phyloP scores from a whole-genome alignment of 2,797 vertebrate genomes.

The Martes flavigula region DNA sequence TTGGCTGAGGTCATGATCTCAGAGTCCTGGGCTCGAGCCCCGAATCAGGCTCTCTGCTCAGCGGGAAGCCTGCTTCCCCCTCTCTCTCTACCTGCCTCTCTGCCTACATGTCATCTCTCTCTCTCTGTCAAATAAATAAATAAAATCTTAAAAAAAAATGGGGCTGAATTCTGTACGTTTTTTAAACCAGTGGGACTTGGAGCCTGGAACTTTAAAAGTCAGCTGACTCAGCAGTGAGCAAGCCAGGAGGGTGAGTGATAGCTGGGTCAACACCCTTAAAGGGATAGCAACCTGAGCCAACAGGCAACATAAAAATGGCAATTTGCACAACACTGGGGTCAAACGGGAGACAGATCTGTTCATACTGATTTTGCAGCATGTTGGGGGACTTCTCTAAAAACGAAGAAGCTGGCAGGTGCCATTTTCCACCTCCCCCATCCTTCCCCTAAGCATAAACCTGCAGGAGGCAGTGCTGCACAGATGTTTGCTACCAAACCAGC shows the following conservation, averaged over 20 bases:
- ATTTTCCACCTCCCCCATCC: neutral
- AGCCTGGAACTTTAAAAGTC: neutral
- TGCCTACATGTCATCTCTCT: too few species aligned
- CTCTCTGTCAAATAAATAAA: too few species aligned
- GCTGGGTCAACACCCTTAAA: neutral
- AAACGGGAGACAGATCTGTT: neutral
- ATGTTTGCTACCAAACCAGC: neutral
- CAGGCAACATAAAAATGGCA: neutral
- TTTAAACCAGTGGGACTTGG: neutral
- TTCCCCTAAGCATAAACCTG: neutral
- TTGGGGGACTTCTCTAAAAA: neutral
- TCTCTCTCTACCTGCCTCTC: too few species aligned
- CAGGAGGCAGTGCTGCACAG: neutral
- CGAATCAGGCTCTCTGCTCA: too few species aligned
- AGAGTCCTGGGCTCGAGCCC: too few species aligned
- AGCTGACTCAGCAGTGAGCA: neutral
- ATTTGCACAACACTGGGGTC: neutral
- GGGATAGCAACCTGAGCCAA: neutral
- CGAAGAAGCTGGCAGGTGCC: neutral
- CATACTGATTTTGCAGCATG: neutral
- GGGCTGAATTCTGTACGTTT: neutral
- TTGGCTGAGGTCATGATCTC: too few species aligned
- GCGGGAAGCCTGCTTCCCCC: too few species aligned
- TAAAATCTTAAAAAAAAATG: neutral
- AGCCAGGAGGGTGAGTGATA: neutral